phyloP scores from a whole-genome alignment of 2,888 invertebrate genomes.

The Scaptomyza flava region DNA sequence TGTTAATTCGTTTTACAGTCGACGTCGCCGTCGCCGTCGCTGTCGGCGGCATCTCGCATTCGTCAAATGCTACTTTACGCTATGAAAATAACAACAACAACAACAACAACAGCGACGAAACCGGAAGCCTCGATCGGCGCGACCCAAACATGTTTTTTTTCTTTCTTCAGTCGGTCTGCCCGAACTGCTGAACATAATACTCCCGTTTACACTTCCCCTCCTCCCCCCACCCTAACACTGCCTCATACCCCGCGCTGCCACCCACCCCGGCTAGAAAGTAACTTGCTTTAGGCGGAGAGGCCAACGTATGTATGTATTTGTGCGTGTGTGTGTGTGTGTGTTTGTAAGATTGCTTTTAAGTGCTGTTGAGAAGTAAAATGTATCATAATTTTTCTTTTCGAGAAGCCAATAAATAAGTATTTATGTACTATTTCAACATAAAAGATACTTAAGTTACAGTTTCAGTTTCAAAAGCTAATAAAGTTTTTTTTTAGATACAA shows the following conservation, averaged over 20 bases:
- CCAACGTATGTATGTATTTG: background rate
- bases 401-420: background rate
- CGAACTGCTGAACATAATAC: background rate
- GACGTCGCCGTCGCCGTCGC: background rate
- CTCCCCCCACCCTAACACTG: background rate
- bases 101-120: constrained; percentile 22
- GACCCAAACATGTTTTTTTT: constrained; percentile 59
- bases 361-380: constrained; percentile 21
- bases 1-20: constrained; percentile 64
- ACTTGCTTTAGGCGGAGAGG: constrained; percentile 44
- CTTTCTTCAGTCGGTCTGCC: background rate
- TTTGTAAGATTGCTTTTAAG: constrained; percentile 32
- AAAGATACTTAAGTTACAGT: background rate
- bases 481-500: constrained; percentile 34
- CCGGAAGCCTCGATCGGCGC: constrained; percentile 53
- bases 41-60: constrained; percentile 25
- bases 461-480: constrained; percentile 36
- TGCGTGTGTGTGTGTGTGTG: constrained; percentile 11
- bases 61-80: constrained; percentile 56
- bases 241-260: background rate
- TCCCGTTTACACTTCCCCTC: background rate
- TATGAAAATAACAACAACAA: constrained; percentile 19
- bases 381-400: too few relatives aligned
- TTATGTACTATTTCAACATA: background rate
- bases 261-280: constrained; percentile 42